Conservation (phyloP, 2,888 invertebrate species). For the Pollenia griseotomentosa region DNA sequence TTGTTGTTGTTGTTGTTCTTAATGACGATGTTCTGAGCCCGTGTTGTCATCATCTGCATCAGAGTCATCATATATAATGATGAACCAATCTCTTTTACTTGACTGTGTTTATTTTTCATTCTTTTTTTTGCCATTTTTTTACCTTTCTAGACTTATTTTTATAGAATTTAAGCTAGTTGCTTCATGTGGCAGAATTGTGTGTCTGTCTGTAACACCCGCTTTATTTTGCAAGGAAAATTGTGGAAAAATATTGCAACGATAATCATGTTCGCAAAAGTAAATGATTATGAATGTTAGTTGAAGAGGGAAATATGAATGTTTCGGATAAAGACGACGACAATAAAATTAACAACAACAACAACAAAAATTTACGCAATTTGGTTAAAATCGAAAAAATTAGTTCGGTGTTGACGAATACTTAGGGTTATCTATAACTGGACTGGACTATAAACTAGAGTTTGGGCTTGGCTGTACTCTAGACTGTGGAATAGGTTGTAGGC, state of each 20-base stretch:
- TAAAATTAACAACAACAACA: neutral
- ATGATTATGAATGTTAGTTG: constrained; percentile 32
- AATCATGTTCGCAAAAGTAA: constrained; percentile 21
- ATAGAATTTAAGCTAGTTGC: constrained; percentile 31
- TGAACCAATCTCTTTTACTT: constrained; percentile 54
- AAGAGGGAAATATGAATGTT: constrained; percentile 1
- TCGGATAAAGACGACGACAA: constrained; percentile 2
- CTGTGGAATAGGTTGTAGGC: too few relatives aligned
- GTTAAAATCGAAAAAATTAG: neutral
- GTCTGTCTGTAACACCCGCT: constrained; percentile 59
- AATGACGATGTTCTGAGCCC: constrained; percentile 45
- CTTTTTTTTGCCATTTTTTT: neutral
- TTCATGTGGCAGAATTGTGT: constrained; percentile 16
- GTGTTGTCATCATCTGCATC: constrained; percentile 63
- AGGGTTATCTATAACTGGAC: too few relatives aligned
- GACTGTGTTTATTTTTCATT: constrained; percentile 16
- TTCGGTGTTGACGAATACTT: neutral
- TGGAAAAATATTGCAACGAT: neutral
- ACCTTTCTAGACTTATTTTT: constrained; percentile 24
- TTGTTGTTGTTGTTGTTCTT: constrained; percentile 49
- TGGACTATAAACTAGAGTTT: too few relatives aligned
- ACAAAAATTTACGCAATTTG: constrained; percentile 49
- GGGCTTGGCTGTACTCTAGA: too few relatives aligned
- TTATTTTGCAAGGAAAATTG: constrained; percentile 35
- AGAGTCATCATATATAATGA: constrained; percentile 66